A percentile compares a stretch with the other conserved stretches of the same genome.
Conservation (phyloP, 2,113 vertebrate species). For the Vidua chalybeata region DNA sequence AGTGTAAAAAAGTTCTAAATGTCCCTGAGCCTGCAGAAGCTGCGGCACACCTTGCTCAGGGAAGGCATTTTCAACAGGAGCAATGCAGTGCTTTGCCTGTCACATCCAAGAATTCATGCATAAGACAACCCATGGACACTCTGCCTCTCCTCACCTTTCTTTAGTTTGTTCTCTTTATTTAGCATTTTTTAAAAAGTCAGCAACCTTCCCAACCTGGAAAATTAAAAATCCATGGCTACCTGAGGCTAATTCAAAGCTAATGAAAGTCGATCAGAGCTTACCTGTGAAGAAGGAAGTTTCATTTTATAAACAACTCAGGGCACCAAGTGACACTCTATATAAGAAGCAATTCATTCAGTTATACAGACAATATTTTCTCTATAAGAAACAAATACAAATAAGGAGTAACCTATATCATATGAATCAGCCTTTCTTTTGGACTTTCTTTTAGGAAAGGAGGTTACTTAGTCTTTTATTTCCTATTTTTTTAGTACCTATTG, state of each 20-base stretch:
- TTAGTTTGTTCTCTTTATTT: neutral
- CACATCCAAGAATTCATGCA: neutral
- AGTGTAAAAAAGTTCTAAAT: neutral
- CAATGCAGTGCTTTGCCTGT: neutral
- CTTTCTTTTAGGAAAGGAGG: neutral
- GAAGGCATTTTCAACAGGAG: neutral
- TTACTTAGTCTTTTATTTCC: neutral
- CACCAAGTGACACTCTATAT: neutral
- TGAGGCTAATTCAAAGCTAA: neutral
- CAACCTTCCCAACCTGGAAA: neutral
- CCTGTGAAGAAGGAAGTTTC: neutral
- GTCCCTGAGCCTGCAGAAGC: neutral
- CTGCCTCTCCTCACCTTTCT: neutral
- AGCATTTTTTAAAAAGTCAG: neutral
- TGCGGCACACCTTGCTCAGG: neutral
- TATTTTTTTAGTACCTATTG: neutral
- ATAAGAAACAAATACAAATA: neutral
- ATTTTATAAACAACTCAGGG: neutral
- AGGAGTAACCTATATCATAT: neutral
- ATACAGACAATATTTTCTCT: neutral
- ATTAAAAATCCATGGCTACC: neutral
- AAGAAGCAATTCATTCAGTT: neutral
- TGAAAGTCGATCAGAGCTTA: neutral
- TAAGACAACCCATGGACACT: neutral
- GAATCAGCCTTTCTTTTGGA: neutral